These are phyloP conservation scores for Arctia plantaginis DNA, from an alignment of 2,888 invertebrate species.

Conservation along the genomic window DNA sequence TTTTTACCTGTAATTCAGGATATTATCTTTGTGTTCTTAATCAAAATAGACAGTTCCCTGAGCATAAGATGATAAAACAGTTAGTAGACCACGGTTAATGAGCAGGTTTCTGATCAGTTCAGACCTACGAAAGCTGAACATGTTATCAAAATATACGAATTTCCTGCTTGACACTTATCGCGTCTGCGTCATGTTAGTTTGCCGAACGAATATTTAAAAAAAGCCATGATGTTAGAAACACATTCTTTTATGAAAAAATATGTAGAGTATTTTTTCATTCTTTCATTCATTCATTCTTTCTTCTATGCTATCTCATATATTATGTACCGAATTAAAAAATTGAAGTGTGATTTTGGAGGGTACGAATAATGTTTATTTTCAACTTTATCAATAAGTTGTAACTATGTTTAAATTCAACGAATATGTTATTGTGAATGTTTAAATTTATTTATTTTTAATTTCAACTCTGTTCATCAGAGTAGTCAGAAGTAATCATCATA, in stretches of 20 bases:
- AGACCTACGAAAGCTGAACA: background rate
- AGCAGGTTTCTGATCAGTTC: background rate
- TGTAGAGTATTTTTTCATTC: background rate
- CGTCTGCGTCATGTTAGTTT: background rate
- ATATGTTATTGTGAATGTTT: constrained; percentile 53
- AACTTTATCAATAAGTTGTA: constrained; percentile 34
- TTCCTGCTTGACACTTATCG: background rate
- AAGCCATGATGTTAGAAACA: background rate
- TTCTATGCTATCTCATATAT: background rate
- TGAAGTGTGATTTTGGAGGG: background rate
- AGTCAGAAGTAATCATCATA: background rate
- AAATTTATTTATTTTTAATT: background rate
- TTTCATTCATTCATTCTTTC: background rate
- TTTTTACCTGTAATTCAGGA: background rate
- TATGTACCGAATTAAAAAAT: background rate
- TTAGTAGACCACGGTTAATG: background rate
- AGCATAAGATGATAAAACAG: background rate
- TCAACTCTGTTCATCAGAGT: background rate
- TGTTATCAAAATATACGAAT: background rate
- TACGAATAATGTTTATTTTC: background rate
- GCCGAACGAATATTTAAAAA: background rate
- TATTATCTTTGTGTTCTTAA: too few species aligned
- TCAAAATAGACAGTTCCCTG: background rate
- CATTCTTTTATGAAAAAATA: background rate
- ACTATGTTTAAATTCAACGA: constrained; percentile 33